phyloP scores from a whole-genome alignment of 1,140 invertebrate genomes.

The Spodoptera frugiperda region DNA sequence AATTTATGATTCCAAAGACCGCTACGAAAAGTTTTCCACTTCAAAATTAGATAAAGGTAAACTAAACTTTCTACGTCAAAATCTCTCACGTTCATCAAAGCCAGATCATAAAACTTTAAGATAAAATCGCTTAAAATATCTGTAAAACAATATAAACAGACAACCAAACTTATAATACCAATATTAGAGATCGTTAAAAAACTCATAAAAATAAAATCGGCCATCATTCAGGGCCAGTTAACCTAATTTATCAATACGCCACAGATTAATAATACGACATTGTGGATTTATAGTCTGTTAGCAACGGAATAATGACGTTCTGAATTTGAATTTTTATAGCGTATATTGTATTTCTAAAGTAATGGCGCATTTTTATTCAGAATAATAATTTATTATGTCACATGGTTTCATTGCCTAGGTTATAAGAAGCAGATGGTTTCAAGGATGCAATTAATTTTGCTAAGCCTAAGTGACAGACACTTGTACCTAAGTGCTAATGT shows the following conservation, averaged over 20 bases:
- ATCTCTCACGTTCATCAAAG: neutral
- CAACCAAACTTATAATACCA: constrained; percentile 31
- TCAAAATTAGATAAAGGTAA: too few species aligned
- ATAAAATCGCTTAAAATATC: constrained; percentile 24
- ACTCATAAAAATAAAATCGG: constrained; percentile 38
- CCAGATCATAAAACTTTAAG: constrained; percentile 9
- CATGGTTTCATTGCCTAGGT: neutral
- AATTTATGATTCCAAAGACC: too few species aligned
- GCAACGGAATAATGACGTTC: constrained; percentile 11
- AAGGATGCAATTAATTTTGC: neutral
- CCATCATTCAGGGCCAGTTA: constrained; percentile 20
- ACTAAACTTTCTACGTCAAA: constrained; percentile 1
- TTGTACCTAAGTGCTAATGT: neutral
- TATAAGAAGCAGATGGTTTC: constrained; percentile 12
- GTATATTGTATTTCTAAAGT: constrained; percentile 6
- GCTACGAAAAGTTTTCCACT: too few species aligned
- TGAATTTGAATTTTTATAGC: constrained; percentile 23
- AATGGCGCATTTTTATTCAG: neutral
- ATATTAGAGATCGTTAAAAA: constrained; percentile 38
- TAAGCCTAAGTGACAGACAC: too few species aligned
- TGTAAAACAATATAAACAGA: constrained; percentile 28
- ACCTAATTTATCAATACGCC: constrained; percentile 28
- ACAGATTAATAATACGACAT: constrained; percentile 16
- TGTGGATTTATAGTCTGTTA: constrained; percentile 18
- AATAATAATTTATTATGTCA: neutral